Conservation (phyloP, 2,797 vertebrate genomes). For the Poeciliopsis infans region DNA sequence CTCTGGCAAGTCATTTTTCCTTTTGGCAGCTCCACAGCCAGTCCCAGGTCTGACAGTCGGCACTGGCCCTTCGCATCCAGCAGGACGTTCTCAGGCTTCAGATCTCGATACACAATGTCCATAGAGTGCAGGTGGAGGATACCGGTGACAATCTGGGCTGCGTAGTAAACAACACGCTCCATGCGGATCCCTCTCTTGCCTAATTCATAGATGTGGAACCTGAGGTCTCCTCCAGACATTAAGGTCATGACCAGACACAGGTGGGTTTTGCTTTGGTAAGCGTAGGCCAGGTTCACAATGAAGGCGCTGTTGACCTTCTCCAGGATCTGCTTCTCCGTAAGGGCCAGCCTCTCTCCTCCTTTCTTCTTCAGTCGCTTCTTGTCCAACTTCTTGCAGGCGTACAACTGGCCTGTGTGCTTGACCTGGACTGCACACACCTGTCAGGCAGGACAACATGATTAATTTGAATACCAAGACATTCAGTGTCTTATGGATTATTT, state of each 20-base stretch:
- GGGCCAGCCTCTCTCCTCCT: slow-evolving; percentile 86
- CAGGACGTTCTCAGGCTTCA: slow-evolving; percentile 95
- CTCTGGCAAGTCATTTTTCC: slow-evolving; percentile 82
- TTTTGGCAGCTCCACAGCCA: slow-evolving; percentile 85
- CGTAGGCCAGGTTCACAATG: slow-evolving; percentile 89
- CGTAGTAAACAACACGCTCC: slow-evolving; percentile 88
- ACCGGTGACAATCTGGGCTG: slow-evolving; percentile 89
- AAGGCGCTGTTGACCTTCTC: slow-evolving; percentile 90
- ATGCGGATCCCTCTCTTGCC: slow-evolving; percentile 86
- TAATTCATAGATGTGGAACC: slow-evolving; percentile 91
- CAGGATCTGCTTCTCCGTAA: slow-evolving; percentile 91
- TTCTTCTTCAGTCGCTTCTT: slow-evolving; percentile 93
- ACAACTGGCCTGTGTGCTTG: slow-evolving; percentile 92
- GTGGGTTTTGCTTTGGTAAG: slow-evolving; percentile 87
- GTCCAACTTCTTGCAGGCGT: slow-evolving; percentile 93
- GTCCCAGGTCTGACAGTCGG: slow-evolving; percentile 89
- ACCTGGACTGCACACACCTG: slow-evolving; percentile 94
- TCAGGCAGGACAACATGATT: slow-evolving; percentile 10
- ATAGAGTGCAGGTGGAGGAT: slow-evolving; percentile 88
- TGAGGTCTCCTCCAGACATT: slow-evolving; percentile 94
- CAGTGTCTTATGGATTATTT: neutral
- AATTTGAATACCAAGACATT: neutral
- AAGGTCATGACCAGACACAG: slow-evolving; percentile 94
- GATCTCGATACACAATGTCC: slow-evolving; percentile 86
- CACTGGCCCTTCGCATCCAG: slow-evolving; percentile 89